A percentile compares a stretch with the other conserved stretches of the same genome.
These are phyloP conservation scores for Pogona vitticeps DNA, from an alignment of 2,113 vertebrate species.

Conservation along the genomic window DNA sequence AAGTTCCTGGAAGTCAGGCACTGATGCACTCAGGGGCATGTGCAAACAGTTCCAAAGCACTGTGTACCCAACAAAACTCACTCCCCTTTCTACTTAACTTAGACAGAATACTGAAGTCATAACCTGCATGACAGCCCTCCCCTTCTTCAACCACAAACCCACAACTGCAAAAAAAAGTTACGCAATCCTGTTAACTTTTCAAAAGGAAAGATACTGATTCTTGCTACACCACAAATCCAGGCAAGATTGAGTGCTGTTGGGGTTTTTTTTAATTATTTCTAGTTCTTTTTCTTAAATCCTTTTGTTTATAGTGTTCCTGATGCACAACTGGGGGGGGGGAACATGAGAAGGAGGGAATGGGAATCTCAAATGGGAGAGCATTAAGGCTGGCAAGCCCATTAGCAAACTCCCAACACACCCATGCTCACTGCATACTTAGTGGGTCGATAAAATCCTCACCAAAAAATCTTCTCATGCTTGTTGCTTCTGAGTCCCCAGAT, in stretches of 20 bases:
- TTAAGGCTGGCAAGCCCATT: neutral
- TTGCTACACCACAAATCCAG: neutral
- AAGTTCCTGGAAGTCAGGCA: neutral
- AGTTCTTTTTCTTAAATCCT: fast-evolving
- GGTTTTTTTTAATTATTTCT: neutral
- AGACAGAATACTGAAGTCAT: neutral
- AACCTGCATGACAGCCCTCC: neutral
- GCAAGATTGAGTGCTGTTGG: neutral
- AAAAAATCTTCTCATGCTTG: neutral
- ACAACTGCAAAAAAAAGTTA: fast-evolving
- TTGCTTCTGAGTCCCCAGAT: conserved; percentile 8
- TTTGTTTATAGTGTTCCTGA: neutral
- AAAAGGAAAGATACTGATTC: neutral
- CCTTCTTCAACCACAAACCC: neutral
- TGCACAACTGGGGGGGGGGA: fast-evolving
- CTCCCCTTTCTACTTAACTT: neutral
- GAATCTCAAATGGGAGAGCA: neutral
- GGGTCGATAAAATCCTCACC: conserved; percentile 8
- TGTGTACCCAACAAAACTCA: neutral
- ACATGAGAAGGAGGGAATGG: neutral
- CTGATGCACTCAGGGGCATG: neutral
- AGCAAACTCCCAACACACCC: neutral
- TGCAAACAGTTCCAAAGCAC: neutral
- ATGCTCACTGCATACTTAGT: neutral
- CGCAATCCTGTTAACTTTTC: neutral